These are phyloP conservation scores for Euzetes globulus DNA, from an alignment of 2,888 invertebrate species.

Conservation along the genomic window DNA sequence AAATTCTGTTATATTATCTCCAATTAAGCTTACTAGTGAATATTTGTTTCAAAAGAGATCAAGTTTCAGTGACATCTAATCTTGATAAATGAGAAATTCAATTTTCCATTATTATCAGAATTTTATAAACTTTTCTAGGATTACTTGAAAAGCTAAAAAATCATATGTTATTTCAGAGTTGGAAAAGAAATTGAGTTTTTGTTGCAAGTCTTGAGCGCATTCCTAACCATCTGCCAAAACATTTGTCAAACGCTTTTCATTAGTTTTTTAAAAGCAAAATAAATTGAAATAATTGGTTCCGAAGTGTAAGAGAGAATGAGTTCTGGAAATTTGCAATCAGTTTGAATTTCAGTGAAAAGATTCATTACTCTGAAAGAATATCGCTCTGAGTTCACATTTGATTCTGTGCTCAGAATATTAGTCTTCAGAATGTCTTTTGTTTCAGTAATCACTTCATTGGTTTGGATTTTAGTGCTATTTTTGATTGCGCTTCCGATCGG, in stretches of 20 bases:
- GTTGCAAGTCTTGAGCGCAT: background rate
- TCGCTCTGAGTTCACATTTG: background rate
- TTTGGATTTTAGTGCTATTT: conserved; percentile 26
- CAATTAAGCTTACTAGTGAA: no score
- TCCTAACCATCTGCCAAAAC: background rate
- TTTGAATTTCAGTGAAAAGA: background rate
- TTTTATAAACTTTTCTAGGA: no score
- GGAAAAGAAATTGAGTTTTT: no score
- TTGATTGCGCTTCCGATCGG: conserved; percentile 32
- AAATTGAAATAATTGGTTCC: background rate
- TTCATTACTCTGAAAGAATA: no score
- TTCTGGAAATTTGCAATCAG: background rate
- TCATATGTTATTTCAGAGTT: no score
- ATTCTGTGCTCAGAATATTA: background rate
- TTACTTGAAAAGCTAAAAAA: no score
- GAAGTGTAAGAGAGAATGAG: background rate
- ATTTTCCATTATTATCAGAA: no score
- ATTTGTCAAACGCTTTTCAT: background rate
- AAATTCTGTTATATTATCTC: no score
- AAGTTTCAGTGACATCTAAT: no score
- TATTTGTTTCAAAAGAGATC: no score
- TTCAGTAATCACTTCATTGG: background rate
- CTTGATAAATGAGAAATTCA: no score
- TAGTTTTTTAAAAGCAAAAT: background rate
- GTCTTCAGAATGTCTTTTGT: conserved; percentile 11